These are phyloP conservation scores for Epirrhoe tristata DNA, from an alignment of 2,888 invertebrate species.

Conservation along the genomic window DNA sequence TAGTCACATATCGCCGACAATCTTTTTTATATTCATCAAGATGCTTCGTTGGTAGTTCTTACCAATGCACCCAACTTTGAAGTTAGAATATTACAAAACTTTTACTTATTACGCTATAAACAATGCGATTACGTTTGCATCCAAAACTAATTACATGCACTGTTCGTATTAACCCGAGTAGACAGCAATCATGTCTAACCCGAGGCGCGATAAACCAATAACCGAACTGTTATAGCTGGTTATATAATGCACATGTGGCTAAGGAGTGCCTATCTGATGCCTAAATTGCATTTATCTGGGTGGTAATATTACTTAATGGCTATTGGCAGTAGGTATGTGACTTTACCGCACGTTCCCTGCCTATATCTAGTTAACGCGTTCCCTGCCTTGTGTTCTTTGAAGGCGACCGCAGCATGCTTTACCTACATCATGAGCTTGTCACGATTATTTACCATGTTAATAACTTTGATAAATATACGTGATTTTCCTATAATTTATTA, in stretches of 20 bases:
- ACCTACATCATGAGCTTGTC: too few relatives aligned
- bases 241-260: slow-evolving; percentile 31
- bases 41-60: too few relatives aligned
- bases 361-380: too few relatives aligned
- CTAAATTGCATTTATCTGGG: slow-evolving; percentile 22
- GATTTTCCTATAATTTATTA: too few relatives aligned
- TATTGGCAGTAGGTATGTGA: too few relatives aligned
- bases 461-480: too few relatives aligned
- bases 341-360: too few relatives aligned
- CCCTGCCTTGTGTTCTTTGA: too few relatives aligned
- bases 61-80: neutral
- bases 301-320: slow-evolving; percentile 15
- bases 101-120: neutral
- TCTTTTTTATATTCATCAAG: too few relatives aligned
- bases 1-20: too few relatives aligned
- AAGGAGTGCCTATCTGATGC: slow-evolving; percentile 29
- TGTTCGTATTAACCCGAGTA: slow-evolving; percentile 19
- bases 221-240: slow-evolving; percentile 11
- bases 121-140: slow-evolving; percentile 13
- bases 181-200: slow-evolving; percentile 33
- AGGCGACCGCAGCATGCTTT: too few relatives aligned
- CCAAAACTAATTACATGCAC: slow-evolving; percentile 30
- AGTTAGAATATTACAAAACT: slow-evolving; percentile 1
- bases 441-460: too few relatives aligned
- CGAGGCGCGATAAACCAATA: slow-evolving; percentile 31